Evolutionary conservation across 2,113 vertebrate species (phyloP), one percentile per base, ranked within the genome.

Genomic region (Holacanthus passer): DNA sequence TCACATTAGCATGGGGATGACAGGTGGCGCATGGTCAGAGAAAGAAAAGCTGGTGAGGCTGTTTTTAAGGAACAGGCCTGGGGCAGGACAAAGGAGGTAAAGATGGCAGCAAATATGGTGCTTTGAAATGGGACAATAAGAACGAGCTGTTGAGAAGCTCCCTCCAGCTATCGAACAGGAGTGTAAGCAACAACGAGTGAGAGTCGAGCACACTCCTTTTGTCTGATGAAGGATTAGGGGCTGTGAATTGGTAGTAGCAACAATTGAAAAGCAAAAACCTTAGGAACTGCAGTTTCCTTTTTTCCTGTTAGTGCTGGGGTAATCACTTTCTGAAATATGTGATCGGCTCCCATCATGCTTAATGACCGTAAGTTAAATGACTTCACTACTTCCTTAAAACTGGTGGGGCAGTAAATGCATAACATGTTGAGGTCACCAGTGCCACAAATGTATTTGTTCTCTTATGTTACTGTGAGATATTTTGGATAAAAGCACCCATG

Each of bases 101-200:
- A 91, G 91, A 93, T 81, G 86, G 93, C 85, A 77, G 85, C 76
- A 90, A 90, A 89, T 73, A 75, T 83, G 81, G 45, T 60, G 82
- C 86, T 90, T 85, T 84, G 48, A 91, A n/a, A n/a, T n/a, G n/a
- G n/a, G n/a, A n/a, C n/a, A n/a, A n/a, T n/a, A n/a, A n/a, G n/a
- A n/a, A n/a, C n/a, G 78, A 87, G 85, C 86, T 71, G 70, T 75
- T 83, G 73, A 91, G 83, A 88, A 89, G 88, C 64, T 81, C 87
- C 90, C 90, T 90, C 73, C 69, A 88, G 87, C 87, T 85, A 78
- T 77, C 79, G 68, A 79, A 76, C 87, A 84, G 24, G 41, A 93
- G 89, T 87, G 82, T 70, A 69, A 82, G 72, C 43, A 45, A 81
- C 77, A 88, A 88, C 39, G 45, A 78, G 76, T 48, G 50, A 66